A percentile compares a stretch with the other conserved stretches of the same genome.
Conservation (phyloP, 1,140 invertebrate species). For the Aleiodes sp. region DNA sequence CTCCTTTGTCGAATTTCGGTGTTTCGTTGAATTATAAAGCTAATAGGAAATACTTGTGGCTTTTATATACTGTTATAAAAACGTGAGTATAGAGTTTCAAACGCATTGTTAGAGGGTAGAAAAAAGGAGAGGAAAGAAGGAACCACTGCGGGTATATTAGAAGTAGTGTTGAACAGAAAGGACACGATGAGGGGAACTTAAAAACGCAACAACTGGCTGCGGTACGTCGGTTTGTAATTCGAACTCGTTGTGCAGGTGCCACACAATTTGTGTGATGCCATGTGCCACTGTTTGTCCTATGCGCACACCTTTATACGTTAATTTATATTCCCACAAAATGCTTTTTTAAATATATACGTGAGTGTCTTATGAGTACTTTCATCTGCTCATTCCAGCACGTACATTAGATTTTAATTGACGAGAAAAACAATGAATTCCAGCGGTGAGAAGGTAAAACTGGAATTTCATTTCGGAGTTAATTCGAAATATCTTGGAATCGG, state of each 20-base stretch:
- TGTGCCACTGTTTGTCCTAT: constrained; percentile 7
- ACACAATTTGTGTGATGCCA: not conserved
- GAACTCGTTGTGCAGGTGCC: constrained; percentile 19
- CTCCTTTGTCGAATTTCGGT: constrained; percentile 25
- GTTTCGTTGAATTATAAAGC: constrained; percentile 8
- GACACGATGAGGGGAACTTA: not conserved
- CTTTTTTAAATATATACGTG: not conserved
- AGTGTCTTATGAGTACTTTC: not conserved
- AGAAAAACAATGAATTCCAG: too few species aligned
- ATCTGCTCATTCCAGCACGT: not conserved
- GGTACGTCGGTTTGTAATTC: constrained; percentile 13
- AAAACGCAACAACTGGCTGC: constrained; percentile 15
- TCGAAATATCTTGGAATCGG: too few species aligned
- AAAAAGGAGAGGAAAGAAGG: constrained; percentile 10
- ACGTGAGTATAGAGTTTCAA: constrained; percentile 15
- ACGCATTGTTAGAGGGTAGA: constrained; percentile 1
- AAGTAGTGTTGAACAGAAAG: not conserved
- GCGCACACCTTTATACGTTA: constrained; percentile 1
- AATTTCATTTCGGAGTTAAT: too few species aligned
- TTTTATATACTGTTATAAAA: constrained; percentile 16
- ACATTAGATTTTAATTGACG: too few species aligned
- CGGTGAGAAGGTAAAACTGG: too few species aligned
- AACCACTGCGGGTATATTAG: constrained; percentile 1
- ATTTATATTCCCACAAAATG: not conserved
- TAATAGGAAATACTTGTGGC: constrained; percentile 20